Conservation (phyloP, 1,140 invertebrate genomes). For the Panagrolaimus sp. region DNA sequence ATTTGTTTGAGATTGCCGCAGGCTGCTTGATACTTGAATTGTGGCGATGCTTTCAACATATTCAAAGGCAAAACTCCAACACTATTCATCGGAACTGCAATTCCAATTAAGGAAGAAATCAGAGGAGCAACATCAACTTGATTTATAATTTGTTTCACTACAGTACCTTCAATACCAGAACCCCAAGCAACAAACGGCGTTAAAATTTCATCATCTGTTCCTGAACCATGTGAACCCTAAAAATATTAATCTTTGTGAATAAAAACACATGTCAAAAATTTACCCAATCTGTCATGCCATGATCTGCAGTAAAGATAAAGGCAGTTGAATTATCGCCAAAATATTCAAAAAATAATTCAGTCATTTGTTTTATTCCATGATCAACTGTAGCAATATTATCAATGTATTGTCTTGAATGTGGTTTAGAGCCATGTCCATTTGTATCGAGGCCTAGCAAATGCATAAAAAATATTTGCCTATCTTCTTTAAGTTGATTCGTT, state of each 20-base stretch:
- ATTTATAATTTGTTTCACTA: constrained; percentile 28
- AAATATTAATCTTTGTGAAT: no score
- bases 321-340: constrained; percentile 66
- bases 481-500: constrained; percentile 49
- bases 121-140: constrained; percentile 79
- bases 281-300: constrained; percentile 70
- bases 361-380: constrained; percentile 70
- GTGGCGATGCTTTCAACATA: constrained; percentile 36
- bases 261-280: no score
- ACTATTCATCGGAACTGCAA: constrained; percentile 81
- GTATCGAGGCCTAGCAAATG: constrained; percentile 91
- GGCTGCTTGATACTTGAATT: constrained; percentile 40
- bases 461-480: constrained; percentile 75
- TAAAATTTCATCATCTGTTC: constrained; percentile 80
- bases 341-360: constrained; percentile 67
- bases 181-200: constrained; percentile 91
- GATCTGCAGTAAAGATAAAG: constrained; percentile 88
- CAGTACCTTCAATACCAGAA: constrained; percentile 68
- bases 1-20: constrained; percentile 61
- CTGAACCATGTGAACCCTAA: constrained; percentile 83
- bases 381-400: constrained; percentile 77
- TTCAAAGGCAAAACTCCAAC: constrained; percentile 67
- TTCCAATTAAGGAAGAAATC: constrained; percentile 77
- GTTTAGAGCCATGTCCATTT: constrained; percentile 85
- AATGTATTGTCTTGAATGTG: constrained; percentile 78